These are phyloP conservation scores for Macrobrachium rosenbergii DNA, from an alignment of 1,140 invertebrate species.

Conservation along the genomic window DNA sequence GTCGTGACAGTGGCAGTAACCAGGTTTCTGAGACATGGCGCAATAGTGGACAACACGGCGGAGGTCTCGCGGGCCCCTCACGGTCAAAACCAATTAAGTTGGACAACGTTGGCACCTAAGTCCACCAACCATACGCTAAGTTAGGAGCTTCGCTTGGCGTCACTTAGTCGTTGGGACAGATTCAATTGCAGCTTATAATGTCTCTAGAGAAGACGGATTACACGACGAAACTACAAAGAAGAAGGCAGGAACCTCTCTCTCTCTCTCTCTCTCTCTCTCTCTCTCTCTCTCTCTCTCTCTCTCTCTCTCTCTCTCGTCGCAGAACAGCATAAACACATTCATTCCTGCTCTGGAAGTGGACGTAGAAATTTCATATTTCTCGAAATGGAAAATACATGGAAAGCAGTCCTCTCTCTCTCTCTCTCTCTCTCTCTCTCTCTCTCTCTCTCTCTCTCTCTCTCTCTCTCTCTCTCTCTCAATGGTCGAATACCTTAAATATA, in stretches of 20 bases:
- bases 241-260: too few species aligned
- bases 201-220: constrained; percentile 4
- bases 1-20: not conserved
- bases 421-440: not conserved
- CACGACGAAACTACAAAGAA: not conserved
- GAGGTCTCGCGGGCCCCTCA: constrained; percentile 36
- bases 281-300: too few species aligned
- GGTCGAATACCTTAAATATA: too few species aligned
- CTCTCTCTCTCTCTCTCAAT: not conserved
- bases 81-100: constrained; percentile 58
- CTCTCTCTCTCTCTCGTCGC: not conserved
- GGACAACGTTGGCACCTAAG: constrained; percentile 57
- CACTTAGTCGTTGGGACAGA: constrained; percentile 24
- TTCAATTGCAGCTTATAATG: constrained; percentile 44
- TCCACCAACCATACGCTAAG: constrained; percentile 54
- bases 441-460: not conserved
- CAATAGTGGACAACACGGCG: constrained; percentile 38
- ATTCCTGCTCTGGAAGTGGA: not conserved
- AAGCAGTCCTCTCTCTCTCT: not conserved
- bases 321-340: not conserved
- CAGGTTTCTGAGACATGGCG: constrained; percentile 22
- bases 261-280: too few species aligned
- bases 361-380: not conserved
- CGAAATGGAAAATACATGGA: not conserved
- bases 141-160: constrained; percentile 26